Evolutionary conservation across 2,113 vertebrate species (phyloP).

Genomic region (Corapipo altera): DNA sequence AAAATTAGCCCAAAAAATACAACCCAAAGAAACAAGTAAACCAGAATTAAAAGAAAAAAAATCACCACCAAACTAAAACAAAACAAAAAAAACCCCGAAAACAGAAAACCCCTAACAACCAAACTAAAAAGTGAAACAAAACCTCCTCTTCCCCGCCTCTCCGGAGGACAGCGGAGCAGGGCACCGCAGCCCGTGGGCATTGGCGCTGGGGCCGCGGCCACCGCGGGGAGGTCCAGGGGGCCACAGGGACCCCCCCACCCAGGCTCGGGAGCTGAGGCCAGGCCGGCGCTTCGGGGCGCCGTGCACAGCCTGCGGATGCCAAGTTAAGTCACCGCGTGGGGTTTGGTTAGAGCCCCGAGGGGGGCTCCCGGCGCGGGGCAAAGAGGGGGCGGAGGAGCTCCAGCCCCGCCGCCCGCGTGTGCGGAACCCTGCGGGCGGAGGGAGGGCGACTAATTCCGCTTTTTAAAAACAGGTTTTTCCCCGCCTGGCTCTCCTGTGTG

Average conservation of each 20-base stretch:
- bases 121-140: not conserved
- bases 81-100: not conserved
- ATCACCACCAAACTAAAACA: no score
- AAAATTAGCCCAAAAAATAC: not conserved
- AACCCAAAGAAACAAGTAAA: not conserved
- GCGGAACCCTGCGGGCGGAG: not conserved
- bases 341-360: not conserved
- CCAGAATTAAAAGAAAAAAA: not conserved
- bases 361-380: not conserved
- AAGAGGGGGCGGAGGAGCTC: no score
- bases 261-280: not conserved
- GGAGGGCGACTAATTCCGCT: not conserved
- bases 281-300: rapidly evolving
- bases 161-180: not conserved
- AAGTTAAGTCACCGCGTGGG: rapidly evolving
- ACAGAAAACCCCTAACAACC: not conserved
- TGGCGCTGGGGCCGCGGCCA: not conserved
- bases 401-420: not conserved
- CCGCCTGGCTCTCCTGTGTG: not conserved
- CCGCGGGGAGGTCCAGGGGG: no score
- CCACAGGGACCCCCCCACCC: no score
- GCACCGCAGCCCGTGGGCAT: rapidly evolving
- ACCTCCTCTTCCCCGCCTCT: not conserved
- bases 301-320: rapidly evolving
- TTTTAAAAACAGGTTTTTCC: not conserved